Conservation (phyloP, 2,797 vertebrate genomes). For the Melanotaenia maccullochi region DNA sequence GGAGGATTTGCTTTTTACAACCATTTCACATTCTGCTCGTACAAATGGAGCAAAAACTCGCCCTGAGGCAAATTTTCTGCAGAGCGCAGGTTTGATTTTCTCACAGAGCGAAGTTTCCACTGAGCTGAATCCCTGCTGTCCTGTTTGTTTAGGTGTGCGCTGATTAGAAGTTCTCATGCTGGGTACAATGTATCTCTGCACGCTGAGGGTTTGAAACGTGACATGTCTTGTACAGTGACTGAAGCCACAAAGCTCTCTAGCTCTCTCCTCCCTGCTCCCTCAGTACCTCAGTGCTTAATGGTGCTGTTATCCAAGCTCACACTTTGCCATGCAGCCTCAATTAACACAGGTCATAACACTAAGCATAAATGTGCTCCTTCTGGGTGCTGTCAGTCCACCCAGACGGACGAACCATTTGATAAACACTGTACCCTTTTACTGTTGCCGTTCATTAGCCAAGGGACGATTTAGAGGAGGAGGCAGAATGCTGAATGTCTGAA, state of each 20-base stretch:
- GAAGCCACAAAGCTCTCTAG: conserved; percentile 52
- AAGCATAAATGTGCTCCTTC: conserved; percentile 75
- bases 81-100: conserved; percentile 84
- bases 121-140: conserved; percentile 76
- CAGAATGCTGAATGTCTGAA: conserved; percentile 61
- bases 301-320: conserved; percentile 65
- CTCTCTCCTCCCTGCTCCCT: conserved; percentile 28
- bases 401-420: conserved; percentile 74
- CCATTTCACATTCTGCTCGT: conserved; percentile 64
- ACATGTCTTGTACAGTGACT: conserved; percentile 80
- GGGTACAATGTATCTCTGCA: conserved; percentile 74
- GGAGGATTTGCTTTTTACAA: conserved; percentile 54
- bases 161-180: conserved; percentile 88
- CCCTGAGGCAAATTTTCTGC: conserved; percentile 71
- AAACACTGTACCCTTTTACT: conserved; percentile 75
- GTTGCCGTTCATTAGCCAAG: conserved; percentile 73
- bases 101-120: conserved; percentile 83
- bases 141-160: conserved; percentile 87
- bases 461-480: conserved; percentile 64
- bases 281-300: conserved; percentile 70
- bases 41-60: conserved; percentile 66
- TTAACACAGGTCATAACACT: conserved; percentile 77
- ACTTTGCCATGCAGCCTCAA: conserved; percentile 72
- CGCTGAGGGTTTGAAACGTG: conserved; percentile 76
- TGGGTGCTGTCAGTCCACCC: conserved; percentile 71